These are phyloP conservation scores for Hyphantria cunea DNA, from an alignment of 1,140 invertebrate genomes.

Conservation along the genomic window DNA sequence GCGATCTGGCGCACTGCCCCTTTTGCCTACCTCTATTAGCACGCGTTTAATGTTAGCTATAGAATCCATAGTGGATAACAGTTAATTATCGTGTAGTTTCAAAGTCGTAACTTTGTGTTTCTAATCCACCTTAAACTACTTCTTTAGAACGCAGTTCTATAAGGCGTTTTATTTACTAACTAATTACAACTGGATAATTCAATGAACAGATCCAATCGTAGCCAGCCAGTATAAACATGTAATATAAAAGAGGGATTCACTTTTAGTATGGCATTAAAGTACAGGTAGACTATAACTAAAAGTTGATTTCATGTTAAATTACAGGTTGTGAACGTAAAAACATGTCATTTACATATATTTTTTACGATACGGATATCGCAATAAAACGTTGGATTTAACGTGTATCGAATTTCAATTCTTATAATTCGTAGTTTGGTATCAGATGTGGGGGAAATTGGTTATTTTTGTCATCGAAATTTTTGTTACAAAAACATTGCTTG, in stretches of 20 bases:
- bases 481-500: too few relatives aligned
- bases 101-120: slow-evolving; percentile 20
- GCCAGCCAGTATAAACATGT: background rate
- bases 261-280: background rate
- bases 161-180: slow-evolving; percentile 2
- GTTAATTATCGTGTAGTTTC: slow-evolving; percentile 32
- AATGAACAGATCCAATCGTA: background rate
- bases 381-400: slow-evolving; percentile 20
- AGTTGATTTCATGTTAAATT: slow-evolving; percentile 2
- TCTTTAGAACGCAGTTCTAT: background rate
- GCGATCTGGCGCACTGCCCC: slow-evolving; percentile 42
- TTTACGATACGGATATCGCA: slow-evolving; percentile 15
- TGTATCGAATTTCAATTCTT: slow-evolving; percentile 18
- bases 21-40: slow-evolving; percentile 45
- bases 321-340: slow-evolving; percentile 8
- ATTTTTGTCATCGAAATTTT: slow-evolving; percentile 6
- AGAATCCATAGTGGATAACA: slow-evolving; percentile 37
- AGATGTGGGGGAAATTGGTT: slow-evolving; percentile 7
- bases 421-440: slow-evolving; percentile 23
- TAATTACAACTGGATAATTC: slow-evolving; percentile 2
- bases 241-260: background rate
- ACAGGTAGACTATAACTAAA: slow-evolving; percentile 1
- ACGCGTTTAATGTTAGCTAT: slow-evolving; percentile 38
- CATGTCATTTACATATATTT: slow-evolving; percentile 17
- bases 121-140: slow-evolving; percentile 12